Evolutionary conservation across 2,113 vertebrate genomes (phyloP).

Genomic region (Gobio gobio): DNA sequence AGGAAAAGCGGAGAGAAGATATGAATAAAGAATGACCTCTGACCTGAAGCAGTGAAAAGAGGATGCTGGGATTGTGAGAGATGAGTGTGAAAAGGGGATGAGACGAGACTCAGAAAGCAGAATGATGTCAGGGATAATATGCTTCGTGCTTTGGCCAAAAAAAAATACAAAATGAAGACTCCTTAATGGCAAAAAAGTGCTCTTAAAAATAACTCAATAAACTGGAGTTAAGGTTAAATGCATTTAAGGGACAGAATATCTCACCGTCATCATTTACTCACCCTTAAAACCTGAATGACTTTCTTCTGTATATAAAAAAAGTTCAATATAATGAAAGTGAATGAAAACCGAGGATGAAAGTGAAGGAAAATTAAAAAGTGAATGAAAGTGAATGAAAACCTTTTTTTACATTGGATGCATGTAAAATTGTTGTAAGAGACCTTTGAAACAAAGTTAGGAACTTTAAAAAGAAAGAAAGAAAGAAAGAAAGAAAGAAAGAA

Average conservation of each 20-base stretch:
- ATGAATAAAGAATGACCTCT: conserved; percentile 36
- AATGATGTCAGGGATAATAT: conserved; percentile 27
- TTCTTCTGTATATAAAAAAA: not conserved
- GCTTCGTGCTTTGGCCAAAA: not conserved
- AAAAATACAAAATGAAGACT: conserved; percentile 17
- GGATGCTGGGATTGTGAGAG: conserved; percentile 27
- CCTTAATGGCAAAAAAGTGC: conserved; percentile 40
- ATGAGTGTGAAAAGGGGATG: conserved; percentile 20
- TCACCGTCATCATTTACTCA: not conserved
- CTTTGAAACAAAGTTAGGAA: too few relatives aligned
- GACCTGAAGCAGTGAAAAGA: conserved; percentile 19
- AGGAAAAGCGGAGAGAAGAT: not conserved
- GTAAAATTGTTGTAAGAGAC: too few relatives aligned
- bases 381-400: too few relatives aligned
- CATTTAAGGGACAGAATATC: conserved; percentile 24
- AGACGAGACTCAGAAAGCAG: conserved; percentile 30
- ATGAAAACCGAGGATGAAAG: not conserved
- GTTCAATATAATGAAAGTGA: not conserved
- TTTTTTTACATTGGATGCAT: too few relatives aligned
- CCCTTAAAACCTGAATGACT: not conserved
- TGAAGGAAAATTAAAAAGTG: too few relatives aligned
- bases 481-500: too few relatives aligned
- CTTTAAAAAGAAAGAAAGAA: too few relatives aligned
- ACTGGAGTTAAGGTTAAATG: conserved; percentile 19
- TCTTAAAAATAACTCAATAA: conserved; percentile 40